Conservation (phyloP, 37 sponge, comb jelly and placozoan genomes). For the Geodia barretti region DNA sequence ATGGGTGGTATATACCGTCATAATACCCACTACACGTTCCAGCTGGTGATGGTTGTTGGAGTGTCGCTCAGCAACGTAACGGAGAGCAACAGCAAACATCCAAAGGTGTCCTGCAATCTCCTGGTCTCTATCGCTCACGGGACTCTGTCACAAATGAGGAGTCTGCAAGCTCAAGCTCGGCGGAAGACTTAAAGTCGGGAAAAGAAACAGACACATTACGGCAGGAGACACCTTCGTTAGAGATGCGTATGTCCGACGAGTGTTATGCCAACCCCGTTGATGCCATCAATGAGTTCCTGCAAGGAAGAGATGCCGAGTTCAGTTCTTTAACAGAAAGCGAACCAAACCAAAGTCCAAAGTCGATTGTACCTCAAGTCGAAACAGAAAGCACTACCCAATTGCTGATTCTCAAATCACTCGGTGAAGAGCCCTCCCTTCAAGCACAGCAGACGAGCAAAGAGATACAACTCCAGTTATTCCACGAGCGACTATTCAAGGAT, state of each 20-base stretch:
- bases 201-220: neutral
- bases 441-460: neutral
- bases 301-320: neutral
- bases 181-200: neutral
- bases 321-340: neutral
- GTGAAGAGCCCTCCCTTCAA: neutral
- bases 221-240: neutral
- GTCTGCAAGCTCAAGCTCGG: no score
- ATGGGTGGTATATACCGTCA: no score
- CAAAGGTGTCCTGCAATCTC: no score
- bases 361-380: no score
- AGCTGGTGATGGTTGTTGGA: no score
- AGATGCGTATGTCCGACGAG: neutral
- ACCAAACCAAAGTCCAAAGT: neutral
- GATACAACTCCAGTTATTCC: neutral
- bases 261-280: conserved; percentile 8
- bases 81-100: no score
- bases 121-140: no score
- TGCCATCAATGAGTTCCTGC: neutral
- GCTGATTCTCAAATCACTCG: neutral
- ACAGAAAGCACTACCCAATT: neutral
- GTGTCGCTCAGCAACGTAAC: no score
- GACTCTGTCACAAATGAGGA: no score
- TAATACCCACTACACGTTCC: no score
- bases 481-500: neutral